Conservation (phyloP, 2,888 invertebrate species). For the Hoplodrina blanda region DNA sequence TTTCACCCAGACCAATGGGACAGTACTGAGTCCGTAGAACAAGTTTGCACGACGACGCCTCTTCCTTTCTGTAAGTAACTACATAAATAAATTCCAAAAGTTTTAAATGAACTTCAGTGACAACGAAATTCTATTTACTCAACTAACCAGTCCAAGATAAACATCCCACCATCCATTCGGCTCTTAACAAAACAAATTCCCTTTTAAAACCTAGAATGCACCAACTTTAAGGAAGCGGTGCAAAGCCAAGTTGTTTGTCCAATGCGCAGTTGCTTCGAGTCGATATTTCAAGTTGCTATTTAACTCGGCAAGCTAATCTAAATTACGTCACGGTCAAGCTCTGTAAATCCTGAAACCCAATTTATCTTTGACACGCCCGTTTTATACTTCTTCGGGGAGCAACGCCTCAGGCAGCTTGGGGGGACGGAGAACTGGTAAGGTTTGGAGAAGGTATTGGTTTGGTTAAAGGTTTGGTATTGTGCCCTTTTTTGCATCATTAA, state of each 20-base stretch:
- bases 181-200: constrained; percentile 53
- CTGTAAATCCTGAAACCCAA: constrained; percentile 77
- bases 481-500: background rate
- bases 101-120: constrained; percentile 30
- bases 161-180: constrained; percentile 45
- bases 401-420: constrained; percentile 55
- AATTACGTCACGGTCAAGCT: constrained; percentile 76
- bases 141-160: constrained; percentile 37
- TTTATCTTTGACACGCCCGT: constrained; percentile 77
- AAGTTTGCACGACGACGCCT: too few species aligned
- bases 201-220: constrained; percentile 46
- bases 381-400: constrained; percentile 71
- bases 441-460: constrained; percentile 52
- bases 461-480: too few species aligned
- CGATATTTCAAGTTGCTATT: constrained; percentile 64
- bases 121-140: constrained; percentile 36
- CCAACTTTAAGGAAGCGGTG: constrained; percentile 46
- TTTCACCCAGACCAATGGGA: too few species aligned
- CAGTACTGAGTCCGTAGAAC: too few species aligned
- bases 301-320: constrained; percentile 72
- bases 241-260: constrained; percentile 58
- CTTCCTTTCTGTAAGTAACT: too few species aligned
- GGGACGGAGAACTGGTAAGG: constrained; percentile 17
- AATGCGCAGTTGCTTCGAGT: constrained; percentile 56
- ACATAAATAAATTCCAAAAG: constrained; percentile 3